These are phyloP conservation scores for Tapirus terrestris DNA, from an alignment of 2,113 vertebrate genomes.

Conservation along the genomic window DNA sequence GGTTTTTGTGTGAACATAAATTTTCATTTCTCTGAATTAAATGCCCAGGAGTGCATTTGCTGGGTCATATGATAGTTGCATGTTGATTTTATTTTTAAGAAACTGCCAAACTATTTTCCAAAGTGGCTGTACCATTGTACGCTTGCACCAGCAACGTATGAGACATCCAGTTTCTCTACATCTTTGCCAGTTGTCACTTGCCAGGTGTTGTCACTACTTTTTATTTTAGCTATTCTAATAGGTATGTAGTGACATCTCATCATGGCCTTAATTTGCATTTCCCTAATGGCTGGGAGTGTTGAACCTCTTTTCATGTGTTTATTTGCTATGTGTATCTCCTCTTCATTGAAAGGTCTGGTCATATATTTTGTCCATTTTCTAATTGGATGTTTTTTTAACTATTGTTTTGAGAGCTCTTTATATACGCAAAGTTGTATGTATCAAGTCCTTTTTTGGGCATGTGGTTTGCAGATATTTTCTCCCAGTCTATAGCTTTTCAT, in stretches of 20 bases:
- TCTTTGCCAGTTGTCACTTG: not conserved
- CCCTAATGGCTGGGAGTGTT: not conserved
- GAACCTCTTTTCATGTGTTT: not conserved
- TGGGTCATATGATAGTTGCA: not conserved
- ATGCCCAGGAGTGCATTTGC: not conserved
- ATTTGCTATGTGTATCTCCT: not conserved
- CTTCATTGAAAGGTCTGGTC: not conserved
- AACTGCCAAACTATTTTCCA: not conserved
- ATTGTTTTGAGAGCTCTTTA: not conserved
- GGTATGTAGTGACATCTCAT: not conserved
- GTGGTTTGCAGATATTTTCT: not conserved
- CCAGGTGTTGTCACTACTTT: not conserved
- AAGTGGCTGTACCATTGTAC: not conserved
- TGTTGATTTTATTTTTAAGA: not conserved
- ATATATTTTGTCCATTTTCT: not conserved
- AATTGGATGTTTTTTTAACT: not conserved
- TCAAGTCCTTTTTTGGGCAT: not conserved
- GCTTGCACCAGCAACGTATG: not conserved
- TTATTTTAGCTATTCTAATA: not conserved
- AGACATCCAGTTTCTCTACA: not conserved
- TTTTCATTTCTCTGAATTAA: not conserved
- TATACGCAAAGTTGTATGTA: not conserved
- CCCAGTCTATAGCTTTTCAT: not conserved
- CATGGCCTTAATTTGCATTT: not conserved
- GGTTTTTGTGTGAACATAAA: not conserved